Percentiles rank a stretch among this genome's conserved stretches.
Conservation (phyloP, 2,888 invertebrate genomes). For the Agriopis leucophaearia region DNA sequence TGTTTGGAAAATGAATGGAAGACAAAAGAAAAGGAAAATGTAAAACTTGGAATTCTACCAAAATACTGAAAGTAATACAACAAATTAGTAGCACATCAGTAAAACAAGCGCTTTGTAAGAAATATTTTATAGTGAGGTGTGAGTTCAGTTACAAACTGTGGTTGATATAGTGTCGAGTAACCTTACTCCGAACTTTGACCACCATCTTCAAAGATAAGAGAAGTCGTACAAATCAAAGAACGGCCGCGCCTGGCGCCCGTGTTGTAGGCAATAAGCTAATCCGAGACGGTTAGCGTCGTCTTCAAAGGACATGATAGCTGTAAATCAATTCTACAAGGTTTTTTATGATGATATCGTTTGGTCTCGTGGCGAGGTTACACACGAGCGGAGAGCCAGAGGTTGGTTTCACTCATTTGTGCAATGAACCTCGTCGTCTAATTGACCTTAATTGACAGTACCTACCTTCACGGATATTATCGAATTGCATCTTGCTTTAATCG, state of each 20-base stretch:
- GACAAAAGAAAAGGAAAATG: not conserved
- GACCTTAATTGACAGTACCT: conserved; percentile 7
- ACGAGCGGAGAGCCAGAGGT: conserved; percentile 10
- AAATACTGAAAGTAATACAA: not conserved
- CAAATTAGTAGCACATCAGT: too few species aligned
- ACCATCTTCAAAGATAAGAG: not conserved
- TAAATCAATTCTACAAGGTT: conserved; percentile 30
- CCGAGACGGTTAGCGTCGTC: conserved; percentile 16
- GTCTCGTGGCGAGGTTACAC: conserved; percentile 15
- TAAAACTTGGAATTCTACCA: not conserved
- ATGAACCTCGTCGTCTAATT: conserved; percentile 9
- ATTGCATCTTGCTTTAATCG: conserved; percentile 11
- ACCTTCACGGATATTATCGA: conserved; percentile 4
- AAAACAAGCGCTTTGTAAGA: too few species aligned
- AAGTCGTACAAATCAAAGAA: conserved; percentile 11
- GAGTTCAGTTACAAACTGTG: not conserved
- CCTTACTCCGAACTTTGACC: not conserved
- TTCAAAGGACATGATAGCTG: conserved; percentile 29
- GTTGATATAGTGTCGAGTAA: too few species aligned
- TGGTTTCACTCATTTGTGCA: not conserved
- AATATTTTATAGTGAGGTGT: not conserved
- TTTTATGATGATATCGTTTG: conserved; percentile 22
- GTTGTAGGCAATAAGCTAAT: not conserved
- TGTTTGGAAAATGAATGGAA: not conserved
- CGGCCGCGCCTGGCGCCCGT: not conserved